Base-by-base conservation (phyloP, 1,140 invertebrate genomes). In the Aphidius gifuensis region DNA sequence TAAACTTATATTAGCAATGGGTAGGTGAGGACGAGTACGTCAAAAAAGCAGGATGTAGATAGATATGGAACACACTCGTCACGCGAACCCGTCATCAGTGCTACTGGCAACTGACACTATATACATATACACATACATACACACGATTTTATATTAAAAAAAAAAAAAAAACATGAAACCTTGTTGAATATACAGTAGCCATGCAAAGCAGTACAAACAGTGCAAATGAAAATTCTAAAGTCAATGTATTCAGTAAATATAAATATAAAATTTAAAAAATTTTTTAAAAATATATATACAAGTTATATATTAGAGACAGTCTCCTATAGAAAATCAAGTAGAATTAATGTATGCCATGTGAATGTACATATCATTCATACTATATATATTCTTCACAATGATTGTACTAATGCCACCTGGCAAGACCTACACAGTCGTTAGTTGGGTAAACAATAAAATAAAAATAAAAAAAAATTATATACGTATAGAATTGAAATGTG, bases 1-100 rank as follows among this genome's bases (percentile, higher is more conserved):
- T 44, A 60, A 38, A 8, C 6, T 58, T 42, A 44, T 16, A 47
- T 40, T 60, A 55, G 54, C 55, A 54, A 51, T 57, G 63, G 57
- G 65, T 67, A 78, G 74, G 74, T 77, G 75, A 68, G 75, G 74
- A 75, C 74, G 73, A 75, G 73, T 72, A 69, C 69, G 72, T 77
- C 70, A 72, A 69, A 68, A 69, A 76, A 76, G 75, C 75, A 76
- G 77, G 76, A 78, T 77, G 74, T 68, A 67, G 71, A 64, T 32
- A 32, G 68, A 67, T 71, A 74, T 69, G 72, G 71, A 70, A 69
- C 68, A 71, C 58, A 69, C 72, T 77, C 75, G 76, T 79, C 77
- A 79, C 77, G 77, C 77, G 76, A 79, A 79, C 74, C 73, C 74
- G 77, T 78, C 77, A 79, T 78, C 77, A 79, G 69, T 58, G 70